Evolutionary conservation across 2,888 invertebrate genomes (phyloP).

Genomic region (Liodrosophila aerea): DNA sequence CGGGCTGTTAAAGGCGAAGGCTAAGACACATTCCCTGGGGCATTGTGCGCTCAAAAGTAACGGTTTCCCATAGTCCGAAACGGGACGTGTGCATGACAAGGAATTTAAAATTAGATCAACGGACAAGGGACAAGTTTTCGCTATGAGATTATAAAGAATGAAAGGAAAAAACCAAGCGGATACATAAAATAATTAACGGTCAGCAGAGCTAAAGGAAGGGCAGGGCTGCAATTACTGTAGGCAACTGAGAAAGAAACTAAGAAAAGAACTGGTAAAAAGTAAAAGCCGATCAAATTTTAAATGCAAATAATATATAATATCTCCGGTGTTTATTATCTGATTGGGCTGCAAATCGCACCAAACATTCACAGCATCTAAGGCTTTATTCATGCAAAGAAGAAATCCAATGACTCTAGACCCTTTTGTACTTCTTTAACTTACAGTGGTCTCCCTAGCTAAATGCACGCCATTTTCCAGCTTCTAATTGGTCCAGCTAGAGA

Average conservation of each 20-base stretch:
- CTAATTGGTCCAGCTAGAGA: slow-evolving; percentile 48
- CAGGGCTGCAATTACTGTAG: neutral
- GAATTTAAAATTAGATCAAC: slow-evolving; percentile 61
- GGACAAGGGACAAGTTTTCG: slow-evolving; percentile 49
- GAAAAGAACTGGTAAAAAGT: neutral
- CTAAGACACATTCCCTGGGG: slow-evolving; percentile 28
- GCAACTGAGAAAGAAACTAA: neutral
- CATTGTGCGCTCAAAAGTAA: slow-evolving; percentile 43
- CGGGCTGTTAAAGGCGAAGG: neutral
- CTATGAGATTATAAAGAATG: slow-evolving; percentile 48
- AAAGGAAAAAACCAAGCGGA: neutral
- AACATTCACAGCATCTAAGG: no score
- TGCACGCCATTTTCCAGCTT: slow-evolving; percentile 2
- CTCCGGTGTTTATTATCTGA: no score
- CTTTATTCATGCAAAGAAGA: no score
- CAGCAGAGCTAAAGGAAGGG: neutral
- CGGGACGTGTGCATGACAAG: slow-evolving; percentile 54
- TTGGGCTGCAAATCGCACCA: no score
- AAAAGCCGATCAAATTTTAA: no score
- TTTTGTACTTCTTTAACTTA: no score
- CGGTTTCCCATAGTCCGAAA: slow-evolving; percentile 44
- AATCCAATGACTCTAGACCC: no score
- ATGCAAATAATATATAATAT: no score
- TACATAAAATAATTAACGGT: neutral
- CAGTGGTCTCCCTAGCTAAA: no score